Conservation (phyloP, 2,797 vertebrate genomes). For the Apogon talboti region DNA sequence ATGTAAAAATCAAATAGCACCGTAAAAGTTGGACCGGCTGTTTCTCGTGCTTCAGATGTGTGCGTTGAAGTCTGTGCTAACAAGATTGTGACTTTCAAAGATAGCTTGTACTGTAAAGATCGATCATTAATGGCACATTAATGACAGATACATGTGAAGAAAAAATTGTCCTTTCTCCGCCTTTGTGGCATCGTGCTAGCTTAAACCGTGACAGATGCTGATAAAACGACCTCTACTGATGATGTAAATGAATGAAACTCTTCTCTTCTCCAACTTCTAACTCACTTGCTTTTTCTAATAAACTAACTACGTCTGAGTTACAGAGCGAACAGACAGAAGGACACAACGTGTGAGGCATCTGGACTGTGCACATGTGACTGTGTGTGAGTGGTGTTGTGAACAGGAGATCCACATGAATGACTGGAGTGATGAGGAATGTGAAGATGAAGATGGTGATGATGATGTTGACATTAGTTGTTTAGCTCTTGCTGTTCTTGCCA, state of each 20-base stretch:
- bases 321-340: slow-evolving; percentile 50
- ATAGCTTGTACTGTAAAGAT: slow-evolving; percentile 45
- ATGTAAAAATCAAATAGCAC: slow-evolving; percentile 84
- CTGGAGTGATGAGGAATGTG: slow-evolving; percentile 48
- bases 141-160: slow-evolving; percentile 33
- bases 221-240: slow-evolving; percentile 23
- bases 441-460: slow-evolving; percentile 26
- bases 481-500: slow-evolving; percentile 81
- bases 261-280: no score
- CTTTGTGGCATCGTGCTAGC: slow-evolving; percentile 37
- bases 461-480: slow-evolving; percentile 56
- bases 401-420: slow-evolving; percentile 51
- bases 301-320: slow-evolving; percentile 32
- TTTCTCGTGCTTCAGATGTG: slow-evolving; percentile 62
- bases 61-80: slow-evolving; percentile 65
- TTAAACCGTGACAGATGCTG: slow-evolving; percentile 13
- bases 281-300: slow-evolving; percentile 27
- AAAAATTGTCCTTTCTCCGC: background rate
- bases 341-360: slow-evolving; percentile 48
- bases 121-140: slow-evolving; percentile 58
- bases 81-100: slow-evolving; percentile 41
- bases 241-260: slow-evolving; percentile 14
- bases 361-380: slow-evolving; percentile 35
- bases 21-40: slow-evolving; percentile 80
- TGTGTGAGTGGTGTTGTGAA: slow-evolving; percentile 50